phyloP scores from a whole-genome alignment of 2,113 vertebrate genomes.

The human (Homo sapiens) region DNA sequence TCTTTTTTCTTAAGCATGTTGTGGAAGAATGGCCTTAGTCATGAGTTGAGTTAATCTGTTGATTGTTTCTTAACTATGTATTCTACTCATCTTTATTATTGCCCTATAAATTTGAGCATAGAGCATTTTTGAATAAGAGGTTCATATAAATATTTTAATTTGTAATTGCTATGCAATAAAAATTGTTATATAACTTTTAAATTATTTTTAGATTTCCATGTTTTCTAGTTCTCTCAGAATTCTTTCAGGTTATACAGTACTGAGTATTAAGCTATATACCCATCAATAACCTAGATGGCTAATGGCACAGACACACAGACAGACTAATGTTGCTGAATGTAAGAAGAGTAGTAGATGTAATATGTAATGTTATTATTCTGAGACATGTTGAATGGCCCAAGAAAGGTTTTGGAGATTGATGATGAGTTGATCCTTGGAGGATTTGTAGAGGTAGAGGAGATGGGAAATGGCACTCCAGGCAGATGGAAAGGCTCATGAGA shows the following conservation, averaged over 20 bases:
- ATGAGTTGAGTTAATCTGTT: background rate
- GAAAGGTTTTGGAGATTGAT: background rate
- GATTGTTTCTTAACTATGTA: background rate
- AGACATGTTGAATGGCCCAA: background rate
- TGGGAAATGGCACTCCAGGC: background rate
- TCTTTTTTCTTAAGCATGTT: background rate
- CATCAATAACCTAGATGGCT: background rate
- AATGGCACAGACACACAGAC: background rate
- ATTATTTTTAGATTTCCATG: background rate
- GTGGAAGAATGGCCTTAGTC: background rate
- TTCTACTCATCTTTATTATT: background rate
- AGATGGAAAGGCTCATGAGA: background rate
- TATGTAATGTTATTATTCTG: background rate
- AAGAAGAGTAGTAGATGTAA: background rate
- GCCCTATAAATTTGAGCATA: background rate
- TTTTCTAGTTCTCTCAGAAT: background rate
- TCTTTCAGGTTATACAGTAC: background rate
- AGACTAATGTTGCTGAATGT: background rate
- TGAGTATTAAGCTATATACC: background rate
- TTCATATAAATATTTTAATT: constrained; percentile 19
- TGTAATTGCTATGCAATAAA: background rate
- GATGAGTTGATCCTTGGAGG: background rate
- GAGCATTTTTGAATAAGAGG: background rate
- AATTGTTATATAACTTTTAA: background rate
- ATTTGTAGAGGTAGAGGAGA: background rate